Evolutionary conservation across 2,888 invertebrate species (phyloP), one percentile per base, ranked within the genome.

Genomic region (Orthonychiurus folsomi): DNA sequence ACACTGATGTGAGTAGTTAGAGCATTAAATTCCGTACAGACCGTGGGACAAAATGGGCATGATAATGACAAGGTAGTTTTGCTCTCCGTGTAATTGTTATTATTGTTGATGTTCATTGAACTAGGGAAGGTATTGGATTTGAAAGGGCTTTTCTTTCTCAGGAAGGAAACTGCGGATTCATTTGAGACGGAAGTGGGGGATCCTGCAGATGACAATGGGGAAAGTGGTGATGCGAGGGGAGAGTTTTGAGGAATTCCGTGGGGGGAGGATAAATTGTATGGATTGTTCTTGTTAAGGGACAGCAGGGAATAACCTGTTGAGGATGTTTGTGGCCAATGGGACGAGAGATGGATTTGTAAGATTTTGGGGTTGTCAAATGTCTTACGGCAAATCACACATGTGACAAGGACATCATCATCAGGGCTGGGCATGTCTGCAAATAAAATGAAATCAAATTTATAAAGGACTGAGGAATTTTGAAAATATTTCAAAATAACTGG

Each of bases 361-460:
- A 69, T 66, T 62, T 68, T 59, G 9, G 68, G 66, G 55, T 72
- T 68, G 54, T 63, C 63, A 48, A 70, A 72, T 52, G 57, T 69
- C 50, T 67, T 64, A 18, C 72, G 68, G 37, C 72, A 72, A 28
- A 72, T 70, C 18, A 69, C 69, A 60, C 72, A 72, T 18, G 26
- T 27, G 2, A 27, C 20, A 18, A 56, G 28, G 37, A 15, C 37
- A 37, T 37, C 37, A 9, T 37, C 15, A 9, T 37, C 37, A 9
- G 5, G 37, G 37, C 15, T 37, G 9, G 15, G 5, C 37, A 37
- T 37, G 5, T 37, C 9, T 37, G 37, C 9, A 37, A 9, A 5
- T 37, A n/a, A n/a, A n/a, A n/a, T n/a, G n/a, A n/a, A n/a, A 15
- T 37, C 25, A 55, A 24, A 55, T 24, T 21, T 55, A 23, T 24